Evolutionary conservation across 2,113 vertebrate species (phyloP).

Genomic region (Corythaeola cristata): DNA sequence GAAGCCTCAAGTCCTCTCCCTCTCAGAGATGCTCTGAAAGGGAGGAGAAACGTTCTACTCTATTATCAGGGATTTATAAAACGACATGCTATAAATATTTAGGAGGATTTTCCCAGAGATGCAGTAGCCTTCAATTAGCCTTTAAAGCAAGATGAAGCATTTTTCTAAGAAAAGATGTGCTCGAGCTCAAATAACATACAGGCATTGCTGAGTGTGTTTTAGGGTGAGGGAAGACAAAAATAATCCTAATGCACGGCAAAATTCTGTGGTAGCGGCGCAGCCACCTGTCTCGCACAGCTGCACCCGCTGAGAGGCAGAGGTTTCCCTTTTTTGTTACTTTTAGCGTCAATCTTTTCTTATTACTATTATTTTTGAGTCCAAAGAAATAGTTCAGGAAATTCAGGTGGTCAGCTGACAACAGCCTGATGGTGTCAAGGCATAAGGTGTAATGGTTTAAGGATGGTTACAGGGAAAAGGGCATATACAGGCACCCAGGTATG

Average conservation of each 20-base stretch:
- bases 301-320: background rate
- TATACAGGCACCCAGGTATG: background rate
- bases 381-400: background rate
- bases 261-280: accelerated
- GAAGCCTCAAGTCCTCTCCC: background rate
- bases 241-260: accelerated
- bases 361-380: background rate
- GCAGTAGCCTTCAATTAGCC: background rate
- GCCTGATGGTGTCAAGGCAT: background rate
- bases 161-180: background rate
- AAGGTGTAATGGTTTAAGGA: background rate
- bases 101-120: background rate
- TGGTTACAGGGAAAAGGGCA: background rate
- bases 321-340: background rate
- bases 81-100: background rate
- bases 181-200: background rate
- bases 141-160: background rate
- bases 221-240: background rate
- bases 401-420: background rate
- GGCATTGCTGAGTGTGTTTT: background rate
- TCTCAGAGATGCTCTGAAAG: background rate
- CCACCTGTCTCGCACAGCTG: accelerated
- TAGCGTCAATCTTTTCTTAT: background rate
- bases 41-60: background rate
- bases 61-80: background rate